Percentiles rank a stretch among this genome's conserved stretches.
phyloP scores from a whole-genome alignment of 2,797 vertebrate species.

The Gallirallus australis region DNA sequence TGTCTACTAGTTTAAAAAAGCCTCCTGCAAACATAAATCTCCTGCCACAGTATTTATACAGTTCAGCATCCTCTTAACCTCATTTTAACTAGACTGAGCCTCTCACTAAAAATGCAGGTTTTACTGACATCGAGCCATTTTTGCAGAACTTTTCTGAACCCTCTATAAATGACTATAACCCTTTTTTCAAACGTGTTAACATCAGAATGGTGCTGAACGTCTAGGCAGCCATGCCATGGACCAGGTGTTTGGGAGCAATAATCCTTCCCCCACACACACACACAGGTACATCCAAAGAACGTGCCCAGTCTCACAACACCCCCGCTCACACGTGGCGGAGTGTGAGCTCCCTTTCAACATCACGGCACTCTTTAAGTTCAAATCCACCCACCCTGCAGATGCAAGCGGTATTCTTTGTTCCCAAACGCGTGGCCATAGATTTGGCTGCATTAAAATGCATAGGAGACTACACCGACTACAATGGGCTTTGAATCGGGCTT shows the following conservation, averaged over 20 bases:
- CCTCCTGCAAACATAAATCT: neutral
- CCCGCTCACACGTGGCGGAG: neutral
- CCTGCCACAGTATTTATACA: neutral
- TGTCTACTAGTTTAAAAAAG: conserved; percentile 5
- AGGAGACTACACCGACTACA: neutral
- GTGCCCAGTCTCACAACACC: neutral
- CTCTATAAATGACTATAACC: neutral
- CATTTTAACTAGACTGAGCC: neutral
- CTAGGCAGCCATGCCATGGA: neutral
- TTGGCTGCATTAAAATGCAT: conserved; percentile 48
- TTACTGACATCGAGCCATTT: neutral
- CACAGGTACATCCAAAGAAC: neutral
- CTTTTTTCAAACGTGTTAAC: accelerated
- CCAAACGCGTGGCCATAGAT: conserved; percentile 18
- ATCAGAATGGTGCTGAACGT: neutral
- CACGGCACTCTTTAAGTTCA: neutral
- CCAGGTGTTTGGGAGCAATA: accelerated
- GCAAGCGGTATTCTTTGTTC: neutral
- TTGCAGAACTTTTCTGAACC: neutral
- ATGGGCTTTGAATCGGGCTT: conserved; percentile 39
- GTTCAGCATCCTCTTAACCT: conserved; percentile 1
- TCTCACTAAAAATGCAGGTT: neutral
- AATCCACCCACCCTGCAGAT: conserved; percentile 56
- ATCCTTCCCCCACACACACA: neutral
- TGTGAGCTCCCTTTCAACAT: conserved; percentile 4